Evolutionary conservation across 2,113 vertebrate species (phyloP).

Genomic region (Vombatus ursinus): DNA sequence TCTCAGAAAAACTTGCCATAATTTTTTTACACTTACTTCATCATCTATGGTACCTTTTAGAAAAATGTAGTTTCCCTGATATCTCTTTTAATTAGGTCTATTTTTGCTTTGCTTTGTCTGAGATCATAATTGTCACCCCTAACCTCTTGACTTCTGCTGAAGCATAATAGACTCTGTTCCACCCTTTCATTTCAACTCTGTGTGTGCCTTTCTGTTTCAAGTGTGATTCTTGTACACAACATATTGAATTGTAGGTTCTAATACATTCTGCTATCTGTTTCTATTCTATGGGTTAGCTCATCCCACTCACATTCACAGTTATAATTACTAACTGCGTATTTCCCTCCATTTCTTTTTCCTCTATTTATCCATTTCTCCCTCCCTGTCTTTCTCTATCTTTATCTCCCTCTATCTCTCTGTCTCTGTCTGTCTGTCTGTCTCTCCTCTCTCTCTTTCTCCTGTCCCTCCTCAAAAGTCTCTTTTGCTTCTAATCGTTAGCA

Average conservation of each 20-base stretch:
- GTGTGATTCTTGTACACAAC: not conserved
- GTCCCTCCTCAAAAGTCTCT: not conserved
- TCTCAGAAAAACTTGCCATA: not conserved
- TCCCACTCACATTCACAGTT: not conserved
- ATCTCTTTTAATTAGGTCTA: not conserved
- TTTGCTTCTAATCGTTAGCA: not conserved
- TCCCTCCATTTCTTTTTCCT: not conserved
- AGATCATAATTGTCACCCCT: not conserved
- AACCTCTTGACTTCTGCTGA: not conserved
- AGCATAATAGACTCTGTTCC: not conserved
- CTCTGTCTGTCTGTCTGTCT: too few species aligned
- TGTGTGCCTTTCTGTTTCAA: not conserved
- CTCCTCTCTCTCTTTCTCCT: not conserved
- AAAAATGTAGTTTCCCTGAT: too few species aligned
- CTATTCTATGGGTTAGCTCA: not conserved
- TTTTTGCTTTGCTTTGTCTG: not conserved
- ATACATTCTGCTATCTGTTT: not conserved
- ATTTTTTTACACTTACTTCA: not conserved
- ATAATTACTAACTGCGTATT: not conserved
- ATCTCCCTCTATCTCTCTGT: too few species aligned
- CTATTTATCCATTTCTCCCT: not conserved
- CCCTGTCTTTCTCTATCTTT: not conserved
- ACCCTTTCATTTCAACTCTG: not conserved
- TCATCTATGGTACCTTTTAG: too few species aligned
- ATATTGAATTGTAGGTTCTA: not conserved